Evolutionary conservation across 2,888 invertebrate genomes (phyloP).

Genomic region (Catocala sponsa): DNA sequence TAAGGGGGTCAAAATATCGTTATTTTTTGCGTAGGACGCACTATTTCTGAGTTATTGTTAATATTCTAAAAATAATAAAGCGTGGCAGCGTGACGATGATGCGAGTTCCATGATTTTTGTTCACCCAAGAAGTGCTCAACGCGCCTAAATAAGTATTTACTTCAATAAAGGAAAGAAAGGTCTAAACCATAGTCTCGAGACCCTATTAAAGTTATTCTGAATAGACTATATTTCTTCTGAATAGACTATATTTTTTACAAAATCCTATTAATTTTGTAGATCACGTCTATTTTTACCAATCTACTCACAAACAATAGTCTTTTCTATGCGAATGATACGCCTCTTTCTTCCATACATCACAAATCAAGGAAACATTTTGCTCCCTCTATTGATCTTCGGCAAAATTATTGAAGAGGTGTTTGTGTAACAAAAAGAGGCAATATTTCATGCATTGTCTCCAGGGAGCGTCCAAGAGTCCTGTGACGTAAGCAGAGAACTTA

Average conservation of each 20-base stretch:
- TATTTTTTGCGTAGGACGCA: no score
- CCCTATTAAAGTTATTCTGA: no score
- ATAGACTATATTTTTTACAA: neutral
- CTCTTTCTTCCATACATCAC: conserved; percentile 12
- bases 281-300: neutral
- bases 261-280: neutral
- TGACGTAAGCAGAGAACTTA: conserved; percentile 29
- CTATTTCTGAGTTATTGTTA: no score
- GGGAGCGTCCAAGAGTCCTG: conserved; percentile 36
- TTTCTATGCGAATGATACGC: conserved; percentile 4
- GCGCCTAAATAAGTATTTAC: no score
- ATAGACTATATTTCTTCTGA: no score
- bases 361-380: conserved; percentile 12
- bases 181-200: no score
- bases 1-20: no score
- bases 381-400: conserved; percentile 34
- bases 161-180: no score
- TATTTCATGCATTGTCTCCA: conserved; percentile 45
- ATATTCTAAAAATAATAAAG: no score
- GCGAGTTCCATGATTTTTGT: no score
- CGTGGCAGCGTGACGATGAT: no score
- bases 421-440: conserved; percentile 49
- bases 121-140: no score
- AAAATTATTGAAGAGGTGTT: conserved; percentile 48
- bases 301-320: conserved; percentile 4